Conservation (phyloP, 2,888 invertebrate species). For the Cephus spinipes region DNA sequence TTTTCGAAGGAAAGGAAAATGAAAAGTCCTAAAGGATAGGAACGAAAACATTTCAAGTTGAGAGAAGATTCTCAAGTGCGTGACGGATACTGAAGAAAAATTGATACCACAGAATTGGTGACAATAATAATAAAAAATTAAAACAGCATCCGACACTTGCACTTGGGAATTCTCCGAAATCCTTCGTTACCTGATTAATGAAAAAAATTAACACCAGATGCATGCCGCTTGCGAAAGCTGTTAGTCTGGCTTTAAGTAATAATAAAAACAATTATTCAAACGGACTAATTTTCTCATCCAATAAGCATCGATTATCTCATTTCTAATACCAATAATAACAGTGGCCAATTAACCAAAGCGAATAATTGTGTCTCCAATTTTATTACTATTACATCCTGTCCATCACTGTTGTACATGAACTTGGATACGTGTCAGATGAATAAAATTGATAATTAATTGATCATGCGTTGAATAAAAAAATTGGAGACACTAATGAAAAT, state of each 20-base stretch:
- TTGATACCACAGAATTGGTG: too few relatives aligned
- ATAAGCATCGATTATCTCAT: constrained; percentile 33
- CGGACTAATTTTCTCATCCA: constrained; percentile 43
- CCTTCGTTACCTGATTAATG: constrained; percentile 12
- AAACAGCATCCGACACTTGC: not conserved
- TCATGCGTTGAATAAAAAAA: not conserved
- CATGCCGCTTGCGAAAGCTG: constrained; percentile 53
- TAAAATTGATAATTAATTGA: not conserved
- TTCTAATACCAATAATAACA: constrained; percentile 4
- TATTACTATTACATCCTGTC: not conserved
- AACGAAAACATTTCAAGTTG: not conserved
- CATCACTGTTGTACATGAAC: not conserved
- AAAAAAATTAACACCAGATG: constrained; percentile 53
- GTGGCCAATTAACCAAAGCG: constrained; percentile 4
- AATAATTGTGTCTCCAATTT: constrained; percentile 2
- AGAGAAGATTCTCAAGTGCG: not conserved
- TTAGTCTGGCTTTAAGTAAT: constrained; percentile 46
- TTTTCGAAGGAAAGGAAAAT: not conserved
- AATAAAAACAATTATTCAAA: constrained; percentile 38
- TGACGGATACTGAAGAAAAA: not conserved
- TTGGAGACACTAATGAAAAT: constrained; percentile 16
- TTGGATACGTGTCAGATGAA: not conserved
- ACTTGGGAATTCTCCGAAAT: not conserved
- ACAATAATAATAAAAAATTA: not conserved
- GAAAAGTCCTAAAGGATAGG: not conserved